Evolutionary conservation across 2,113 vertebrate species (phyloP), one percentile per base, ranked within the genome.

Genomic region (Penelope pileata): DNA sequence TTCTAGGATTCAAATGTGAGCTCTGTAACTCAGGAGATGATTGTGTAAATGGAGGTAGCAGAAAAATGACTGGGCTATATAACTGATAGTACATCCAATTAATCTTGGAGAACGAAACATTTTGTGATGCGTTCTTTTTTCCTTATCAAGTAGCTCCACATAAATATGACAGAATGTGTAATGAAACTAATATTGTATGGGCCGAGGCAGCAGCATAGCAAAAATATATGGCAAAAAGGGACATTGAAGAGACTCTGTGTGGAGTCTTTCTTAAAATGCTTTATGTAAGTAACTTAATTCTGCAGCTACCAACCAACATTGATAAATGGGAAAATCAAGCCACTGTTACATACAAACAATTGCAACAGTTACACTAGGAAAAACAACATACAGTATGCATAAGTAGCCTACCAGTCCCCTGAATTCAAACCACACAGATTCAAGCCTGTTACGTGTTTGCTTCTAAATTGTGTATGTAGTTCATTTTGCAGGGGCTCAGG

Each of bases 281-380:
- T 48, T 10, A 6, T n/a, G 12, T 32, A 18, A 54, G 50, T 66
- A 60, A 29, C 10, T 8, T 42, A 26, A n/a, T 29, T 30, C 0
- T 59, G 43, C 78, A 69, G 19, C 26, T 34, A 36, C 10, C n/a
- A 48, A 51, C 38, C 53, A 68, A 36, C 50, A 24, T 21, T 48
- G 69, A 42, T 45, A 43, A 74, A 14, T 10, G 36, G 1, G 9
- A 13, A 0, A 0, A 29, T 0, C 16, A 30, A 60, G 29, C 13
- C 17, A 6, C 48, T 23, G 5, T 36, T 58, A 63, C 30, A 42
- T 12, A 51, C 22, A 22, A 76, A 73, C 5, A 12, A 34, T 12
- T 34, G 16, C n/a, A 51, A 58, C 36, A 32, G 12, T 76, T 60
- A 11, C 0, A 3, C 16, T 32, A 47, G 29, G 43, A 74, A 63